Base-by-base conservation (phyloP, 2,888 invertebrate genomes). In the Hypsopygia costalis region DNA sequence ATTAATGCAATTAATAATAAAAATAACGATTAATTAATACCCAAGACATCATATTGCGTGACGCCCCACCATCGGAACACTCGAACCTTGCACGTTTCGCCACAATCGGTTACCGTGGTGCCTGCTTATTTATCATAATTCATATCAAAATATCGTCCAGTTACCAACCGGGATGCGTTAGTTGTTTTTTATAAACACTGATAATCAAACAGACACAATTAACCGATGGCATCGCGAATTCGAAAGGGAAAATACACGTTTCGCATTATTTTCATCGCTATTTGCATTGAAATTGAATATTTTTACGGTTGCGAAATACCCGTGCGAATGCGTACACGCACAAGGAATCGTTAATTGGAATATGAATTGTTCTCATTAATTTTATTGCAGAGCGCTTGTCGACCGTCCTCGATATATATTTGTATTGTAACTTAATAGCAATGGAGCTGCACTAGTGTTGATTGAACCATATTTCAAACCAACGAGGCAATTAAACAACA, bases 401-500 rank as follows among this genome's bases (percentile, higher is more conserved):
- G 25, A 7, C 7, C 10, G 6, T 5, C n/a, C 10, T 48, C 41
- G 43, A 55, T 53, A 33, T 32, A 33, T 33, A 34, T 27, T 32
- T 31, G 30, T 31, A 37, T 22, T 37, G 30, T 16, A 4, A 30
- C 40, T 40, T 38, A 34, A 28, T 32, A 55, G 56, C 56, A 61
- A 61, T 59, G 56, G 2, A 60, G 53, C 64, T 59, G 60, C 55
- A 56, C 59, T 58, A 66, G 62, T 73, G 74, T 74, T 69, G 77
- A 79, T 73, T 76, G 71, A 74, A 78, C 77, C 76, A 80, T 81
- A 78, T 82, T 80, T 82, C 75, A 79, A 81, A 78, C 74, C 79
- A 81, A 81, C 83, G 62, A 83, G 81, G 62, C 85, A 83, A 85
- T 86, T 85, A 85, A 85, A 75, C 81, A 83, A 82, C 65, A 72